Conservation (phyloP, 2,113 vertebrate genomes). For the Solenodon paradoxus region DNA sequence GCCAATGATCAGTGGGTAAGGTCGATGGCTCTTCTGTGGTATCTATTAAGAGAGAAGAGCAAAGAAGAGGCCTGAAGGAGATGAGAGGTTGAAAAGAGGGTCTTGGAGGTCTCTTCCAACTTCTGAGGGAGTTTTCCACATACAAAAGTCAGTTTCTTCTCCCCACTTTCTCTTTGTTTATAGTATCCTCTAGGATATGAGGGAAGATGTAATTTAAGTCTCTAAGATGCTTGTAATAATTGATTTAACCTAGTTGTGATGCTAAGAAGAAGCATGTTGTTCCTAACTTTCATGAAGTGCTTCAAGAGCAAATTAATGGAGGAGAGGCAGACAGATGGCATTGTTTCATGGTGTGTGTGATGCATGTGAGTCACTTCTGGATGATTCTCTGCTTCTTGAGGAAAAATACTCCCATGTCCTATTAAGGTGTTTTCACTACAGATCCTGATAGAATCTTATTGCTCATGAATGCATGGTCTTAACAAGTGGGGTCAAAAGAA, state of each 20-base stretch:
- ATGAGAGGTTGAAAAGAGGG: not conserved
- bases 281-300: not conserved
- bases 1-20: not conserved
- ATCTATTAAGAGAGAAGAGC: not conserved
- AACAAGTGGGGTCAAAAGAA: not conserved
- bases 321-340: not conserved
- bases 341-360: accelerated
- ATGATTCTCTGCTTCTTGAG: not conserved
- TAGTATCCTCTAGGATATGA: not conserved
- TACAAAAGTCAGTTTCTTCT: not conserved
- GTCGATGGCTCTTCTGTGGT: not conserved
- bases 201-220: not conserved
- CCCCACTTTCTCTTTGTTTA: not conserved
- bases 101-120: not conserved
- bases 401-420: not conserved
- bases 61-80: not conserved
- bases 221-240: not conserved
- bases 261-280: not conserved
- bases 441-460: not conserved
- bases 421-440: not conserved
- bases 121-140: not conserved
- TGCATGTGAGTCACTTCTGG: not conserved
- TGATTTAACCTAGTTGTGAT: not conserved
- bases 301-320: not conserved
- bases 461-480: not conserved